Evolutionary conservation across 2,888 invertebrate genomes (phyloP).

Genomic region (Muschampia plurimacula): DNA sequence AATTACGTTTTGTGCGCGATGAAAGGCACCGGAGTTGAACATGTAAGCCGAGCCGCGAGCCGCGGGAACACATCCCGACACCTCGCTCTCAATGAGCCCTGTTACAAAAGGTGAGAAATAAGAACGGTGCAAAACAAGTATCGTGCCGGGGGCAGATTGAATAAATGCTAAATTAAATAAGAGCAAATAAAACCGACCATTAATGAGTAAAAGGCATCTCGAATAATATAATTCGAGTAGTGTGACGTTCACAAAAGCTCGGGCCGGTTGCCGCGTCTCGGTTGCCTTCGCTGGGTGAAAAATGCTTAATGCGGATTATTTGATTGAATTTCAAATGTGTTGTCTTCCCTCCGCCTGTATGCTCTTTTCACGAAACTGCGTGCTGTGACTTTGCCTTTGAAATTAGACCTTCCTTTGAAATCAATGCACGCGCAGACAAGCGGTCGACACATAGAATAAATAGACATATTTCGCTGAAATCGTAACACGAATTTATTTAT

Average conservation of each 20-base stretch:
- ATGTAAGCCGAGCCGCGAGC: constrained; percentile 80
- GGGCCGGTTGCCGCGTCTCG: constrained; percentile 47
- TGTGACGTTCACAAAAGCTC: constrained; percentile 72
- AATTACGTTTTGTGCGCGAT: constrained; percentile 84
- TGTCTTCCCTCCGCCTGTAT: constrained; percentile 45
- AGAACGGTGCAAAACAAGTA: constrained; percentile 66
- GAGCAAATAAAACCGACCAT: constrained; percentile 81
- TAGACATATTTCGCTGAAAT: constrained; percentile 27
- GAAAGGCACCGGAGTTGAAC: constrained; percentile 81
- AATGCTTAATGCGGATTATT: constrained; percentile 59
- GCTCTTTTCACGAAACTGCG: constrained; percentile 35
- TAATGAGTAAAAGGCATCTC: constrained; percentile 77
- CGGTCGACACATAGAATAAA: constrained; percentile 18
- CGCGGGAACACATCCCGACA: constrained; percentile 82
- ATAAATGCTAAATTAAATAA: constrained; percentile 86
- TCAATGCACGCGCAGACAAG: constrained; percentile 37
- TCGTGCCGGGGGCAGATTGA: constrained; percentile 80
- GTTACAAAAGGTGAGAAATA: constrained; percentile 83
- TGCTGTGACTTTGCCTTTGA: constrained; percentile 37
- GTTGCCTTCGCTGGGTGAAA: constrained; percentile 56
- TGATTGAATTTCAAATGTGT: constrained; percentile 64
- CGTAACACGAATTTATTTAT: constrained; percentile 20
- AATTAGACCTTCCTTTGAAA: constrained; percentile 36
- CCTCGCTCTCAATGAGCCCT: constrained; percentile 83
- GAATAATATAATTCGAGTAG: constrained; percentile 76